Base-by-base conservation (phyloP, 2,113 vertebrate genomes). In the Coryphaenoides rupestris region DNA sequence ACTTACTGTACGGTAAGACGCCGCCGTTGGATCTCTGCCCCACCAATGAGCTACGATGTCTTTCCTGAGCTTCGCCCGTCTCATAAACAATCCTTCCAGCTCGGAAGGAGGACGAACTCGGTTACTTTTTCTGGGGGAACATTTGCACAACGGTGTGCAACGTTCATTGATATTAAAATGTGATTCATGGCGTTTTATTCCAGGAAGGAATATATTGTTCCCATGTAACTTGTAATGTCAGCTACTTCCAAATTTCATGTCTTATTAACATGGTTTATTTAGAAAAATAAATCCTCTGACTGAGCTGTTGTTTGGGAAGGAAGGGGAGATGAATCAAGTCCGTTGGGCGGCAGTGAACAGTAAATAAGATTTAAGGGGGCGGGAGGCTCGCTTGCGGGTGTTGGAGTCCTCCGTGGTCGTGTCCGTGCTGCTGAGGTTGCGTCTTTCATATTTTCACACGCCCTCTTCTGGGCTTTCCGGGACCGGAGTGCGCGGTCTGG, bases 371-470 rank as follows among this genome's bases (percentile, higher is more conserved):
- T 23, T 22, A 63, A 58, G 63, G 63, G 73, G 70, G 75, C 70
- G 75, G 33, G 58, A 69, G 62, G 72, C 55, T 62, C 49, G 65
- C 80, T 56, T 52, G 50, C 65, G 70, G 74, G 77, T 81, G 75
- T 81, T 77, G 56, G 83, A 74, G 60, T 54, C 70, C 62, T 72
- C 13, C 82, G n/a, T n/a, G 13, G 33, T 86, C 79, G 70, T 62
- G 0, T 66, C 70, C 63, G 70, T 70, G 79, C 76, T 76, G 67
- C 76, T 76, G 67, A 68, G 50, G 74, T 24, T 1, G 72, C 74
- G 79, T 81, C 76, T 74, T 77, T 74, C 50, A 79, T 66, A 62
- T 63, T 79, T 86, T 78, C 76, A 77, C 79, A 85, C 76, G 73
- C 63, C 73, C 65, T 73, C 59, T 40, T 40, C 6, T 17, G 57